phyloP scores from a whole-genome alignment of 2,797 vertebrate species.

The Tangara arthus region DNA sequence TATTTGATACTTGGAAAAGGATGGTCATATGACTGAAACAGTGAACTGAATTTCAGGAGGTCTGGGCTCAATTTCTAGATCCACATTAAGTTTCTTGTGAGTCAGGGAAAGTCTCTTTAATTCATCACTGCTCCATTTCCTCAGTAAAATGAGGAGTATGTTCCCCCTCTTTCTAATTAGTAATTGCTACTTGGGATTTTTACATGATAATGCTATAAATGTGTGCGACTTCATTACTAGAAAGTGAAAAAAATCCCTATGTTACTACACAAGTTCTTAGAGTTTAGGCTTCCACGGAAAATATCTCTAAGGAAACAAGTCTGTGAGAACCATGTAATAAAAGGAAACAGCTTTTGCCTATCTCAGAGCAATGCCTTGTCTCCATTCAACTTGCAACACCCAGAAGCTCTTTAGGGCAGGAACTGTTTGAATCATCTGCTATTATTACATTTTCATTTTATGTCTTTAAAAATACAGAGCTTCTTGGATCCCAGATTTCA shows the following conservation, averaged over 20 bases:
- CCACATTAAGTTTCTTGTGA: not conserved
- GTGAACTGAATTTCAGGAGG: not conserved
- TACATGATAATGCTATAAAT: conserved; percentile 2
- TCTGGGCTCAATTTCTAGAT: conserved; percentile 28
- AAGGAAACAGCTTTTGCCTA: not conserved
- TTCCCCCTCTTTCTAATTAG: not conserved
- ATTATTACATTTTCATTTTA: not conserved
- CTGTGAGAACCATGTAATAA: not conserved
- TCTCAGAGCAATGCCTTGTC: not conserved
- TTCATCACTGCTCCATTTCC: not conserved
- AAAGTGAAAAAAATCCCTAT: not conserved
- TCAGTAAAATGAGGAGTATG: conserved; percentile 2
- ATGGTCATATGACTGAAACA: not conserved
- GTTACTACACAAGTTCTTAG: not conserved
- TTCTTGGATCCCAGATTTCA: not conserved
- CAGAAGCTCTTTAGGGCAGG: not conserved
- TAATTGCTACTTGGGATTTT: not conserved
- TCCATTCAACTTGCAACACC: not conserved
- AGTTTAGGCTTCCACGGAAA: not conserved
- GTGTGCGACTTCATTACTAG: conserved; percentile 9
- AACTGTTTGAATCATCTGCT: not conserved
- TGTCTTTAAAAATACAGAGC: not conserved
- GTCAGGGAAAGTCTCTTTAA: conserved; percentile 15
- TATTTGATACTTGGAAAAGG: not conserved
- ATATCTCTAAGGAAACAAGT: not conserved